Evolutionary conservation across 92 coral and sea anemone species (phyloP).

Genomic region (Montipora capitata): DNA sequence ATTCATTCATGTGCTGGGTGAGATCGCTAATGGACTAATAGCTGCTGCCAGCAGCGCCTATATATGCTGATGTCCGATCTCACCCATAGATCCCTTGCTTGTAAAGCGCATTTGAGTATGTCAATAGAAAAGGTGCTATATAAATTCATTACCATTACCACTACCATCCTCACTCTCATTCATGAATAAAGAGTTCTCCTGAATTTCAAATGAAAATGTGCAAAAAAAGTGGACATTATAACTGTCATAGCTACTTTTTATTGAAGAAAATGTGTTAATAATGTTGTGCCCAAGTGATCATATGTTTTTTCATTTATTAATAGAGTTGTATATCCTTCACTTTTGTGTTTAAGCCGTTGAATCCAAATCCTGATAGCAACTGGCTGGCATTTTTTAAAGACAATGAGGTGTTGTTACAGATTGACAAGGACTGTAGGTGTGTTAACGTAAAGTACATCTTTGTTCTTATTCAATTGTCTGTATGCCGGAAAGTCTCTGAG

Average conservation of each 20-base stretch:
- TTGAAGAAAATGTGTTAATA: no score
- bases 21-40: no score
- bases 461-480: background rate
- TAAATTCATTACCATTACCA: background rate
- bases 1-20: no score
- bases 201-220: no score
- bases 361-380: slow-evolving; percentile 96
- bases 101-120: no score
- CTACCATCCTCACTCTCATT: no score
- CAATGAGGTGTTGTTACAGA: slow-evolving; percentile 90
- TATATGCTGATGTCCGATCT: slow-evolving; percentile 11
- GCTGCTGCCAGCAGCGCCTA: no score
- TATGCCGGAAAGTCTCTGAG: no score
- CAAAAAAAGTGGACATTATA: no score
- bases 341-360: slow-evolving; percentile 84
- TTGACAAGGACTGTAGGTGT: slow-evolving; percentile 99
- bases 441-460: background rate
- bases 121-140: no score
- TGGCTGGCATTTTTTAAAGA: slow-evolving; percentile 97
- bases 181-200: no score
- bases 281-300: background rate
- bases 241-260: no score
- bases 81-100: background rate
- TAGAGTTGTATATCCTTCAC: background rate
- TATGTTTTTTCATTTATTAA: background rate